Evolutionary conservation across 2,888 invertebrate species (phyloP).

Genomic region (Chrysolina americana): DNA sequence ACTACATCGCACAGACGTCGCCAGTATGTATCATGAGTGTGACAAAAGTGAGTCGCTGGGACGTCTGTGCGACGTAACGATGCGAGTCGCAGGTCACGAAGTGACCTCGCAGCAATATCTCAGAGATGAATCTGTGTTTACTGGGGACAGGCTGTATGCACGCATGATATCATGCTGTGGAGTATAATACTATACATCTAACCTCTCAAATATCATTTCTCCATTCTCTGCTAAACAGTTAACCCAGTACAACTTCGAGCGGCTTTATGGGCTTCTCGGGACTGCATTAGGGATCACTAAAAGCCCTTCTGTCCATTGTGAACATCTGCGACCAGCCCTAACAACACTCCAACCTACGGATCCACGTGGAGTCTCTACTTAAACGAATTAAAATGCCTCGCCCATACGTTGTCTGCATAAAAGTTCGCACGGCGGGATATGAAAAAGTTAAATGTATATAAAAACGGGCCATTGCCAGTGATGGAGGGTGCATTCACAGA

Average conservation of each 20-base stretch:
- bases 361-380: conserved; percentile 21
- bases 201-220: neutral
- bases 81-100: too few species aligned
- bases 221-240: neutral
- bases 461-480: neutral
- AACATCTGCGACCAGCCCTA: conserved; percentile 36
- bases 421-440: neutral
- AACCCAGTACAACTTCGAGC: neutral
- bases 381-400: conserved; percentile 21
- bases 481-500: neutral
- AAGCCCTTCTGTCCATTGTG: conserved; percentile 36
- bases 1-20: too few species aligned
- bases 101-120: too few species aligned
- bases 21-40: too few species aligned
- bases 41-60: too few species aligned
- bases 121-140: too few species aligned
- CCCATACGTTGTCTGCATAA: conserved; percentile 15
- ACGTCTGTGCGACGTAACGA: too few species aligned
- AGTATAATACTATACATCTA: neutral
- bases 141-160: too few species aligned
- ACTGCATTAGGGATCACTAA: conserved; percentile 31
- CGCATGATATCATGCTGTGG: neutral
- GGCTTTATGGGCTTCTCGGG: conserved; percentile 19
- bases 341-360: conserved; percentile 1
- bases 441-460: conserved; percentile 1